Evolutionary conservation across 2,113 vertebrate genomes (phyloP), one percentile per base, ranked within the genome.

Genomic region (Myrmophylax atrothorax): DNA sequence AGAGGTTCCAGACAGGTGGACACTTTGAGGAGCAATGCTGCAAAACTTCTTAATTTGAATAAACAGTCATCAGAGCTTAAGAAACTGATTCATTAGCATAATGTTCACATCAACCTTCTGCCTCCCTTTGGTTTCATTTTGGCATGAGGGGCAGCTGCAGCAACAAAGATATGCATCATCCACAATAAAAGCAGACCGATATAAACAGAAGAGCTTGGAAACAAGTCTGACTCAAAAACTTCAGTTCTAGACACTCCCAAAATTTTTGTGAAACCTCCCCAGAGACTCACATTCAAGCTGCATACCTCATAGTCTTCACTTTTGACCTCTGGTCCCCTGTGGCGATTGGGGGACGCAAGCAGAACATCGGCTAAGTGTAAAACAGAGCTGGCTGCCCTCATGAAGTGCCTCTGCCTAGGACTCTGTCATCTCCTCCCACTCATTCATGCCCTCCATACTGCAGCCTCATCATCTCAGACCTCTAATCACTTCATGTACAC

Each of bases 401-500:
- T 79, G 73, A 82, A 94, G 79, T 70, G 49, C 59, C 68, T 93
- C 80, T 91, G 64, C 60, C 89, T 93, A 31, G 81, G 87, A 95
- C 49, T 74, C 80, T 59, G 67, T 46, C 47, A 90, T 96, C 93
- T 94, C 95, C 96, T 94, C 95, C 94, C 90, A 95, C 88, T 96
- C 96, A 94, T 87, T 97, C 92, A 97, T 89, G 94, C 89, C 93
- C 95, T 93, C 70, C 84, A 66, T 37, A 83, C 84, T 50, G 84
- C 94, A 95, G 53, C 64, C 81, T 88, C 86, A 96, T 96, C 78
- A 94, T 94, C 62, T 46, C 76, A 89, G 92, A 80, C 89, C 87
- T 67, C 84, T 92, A 96, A 96, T 97, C 96, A 96, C 93, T 96
- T 94, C 94, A 94, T 84, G 75, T 33, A 40, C 69, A 93, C 10